Evolutionary conservation across 2,797 vertebrate species (phyloP), one percentile per base, ranked within the genome.

Genomic region (Enteromius viviparus): DNA sequence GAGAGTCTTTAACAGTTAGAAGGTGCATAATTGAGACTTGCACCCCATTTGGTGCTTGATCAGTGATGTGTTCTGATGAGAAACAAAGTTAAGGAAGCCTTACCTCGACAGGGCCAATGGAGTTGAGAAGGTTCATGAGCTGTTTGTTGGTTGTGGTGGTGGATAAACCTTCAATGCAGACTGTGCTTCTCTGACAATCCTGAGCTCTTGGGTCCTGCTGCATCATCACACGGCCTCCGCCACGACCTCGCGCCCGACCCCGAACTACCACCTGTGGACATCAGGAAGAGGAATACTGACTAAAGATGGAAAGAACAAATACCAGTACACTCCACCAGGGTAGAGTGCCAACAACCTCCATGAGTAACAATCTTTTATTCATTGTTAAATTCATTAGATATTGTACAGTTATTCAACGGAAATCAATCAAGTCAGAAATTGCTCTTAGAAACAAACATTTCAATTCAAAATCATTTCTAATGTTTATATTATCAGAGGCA

Each of bases 51-150:
- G 23, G 6, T 37, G 12, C 51, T 58, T 40, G 7, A 60, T 1
- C 12, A 1, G 0, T 26, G 23, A 58, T 45, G 10, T 1, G 1
- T 29, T 58, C 45, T 21, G 7, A 70, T 21, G 42, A 32, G 15
- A 21, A 80, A 55, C 3, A 9, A 26, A 71, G 19, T 34, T 47
- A 34, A 81, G 58, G 84, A 51, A 68, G 83, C 90, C 92, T 81
- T 91, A 98, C 98, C 97, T 98, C 96, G 81, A 99, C 97, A 90
- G 98, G 98, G 66, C 98, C 98, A 78, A 99, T 97, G 37, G 98
- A 99, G 93, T 95, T 94, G 88, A 99, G 96, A 85, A 99, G 95
- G 93, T 96, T 97, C 93, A 94, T 94, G 90, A 99, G 95, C 87
- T 99, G 98, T 84, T 91, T 87, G 37, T 98, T 97, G 0, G 97